Evolutionary conservation across 2,797 vertebrate genomes (phyloP), one percentile per base, ranked within the genome.

Genomic region (Podarcis siculus): DNA sequence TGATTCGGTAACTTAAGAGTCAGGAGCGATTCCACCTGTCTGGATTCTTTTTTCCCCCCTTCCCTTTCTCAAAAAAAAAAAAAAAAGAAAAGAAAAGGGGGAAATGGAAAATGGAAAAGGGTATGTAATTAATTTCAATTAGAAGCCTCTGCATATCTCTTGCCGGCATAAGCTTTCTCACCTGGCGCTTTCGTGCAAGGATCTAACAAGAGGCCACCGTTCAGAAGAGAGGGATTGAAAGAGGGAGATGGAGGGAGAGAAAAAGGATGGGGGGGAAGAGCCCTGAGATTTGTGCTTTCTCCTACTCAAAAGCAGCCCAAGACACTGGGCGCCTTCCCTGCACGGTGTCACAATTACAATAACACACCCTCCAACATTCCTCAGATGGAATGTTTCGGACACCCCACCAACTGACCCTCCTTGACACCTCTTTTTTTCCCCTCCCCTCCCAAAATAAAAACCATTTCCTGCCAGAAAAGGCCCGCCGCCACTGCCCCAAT

Each of bases 91-190:
- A 49, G 45, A 49, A 61, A 45, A 39, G 71, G 93, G 92, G 94
- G 90, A 95, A 96, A 96, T 95, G 92, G 95, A 96, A 96, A 97
- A 97, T 95, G 93, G 94, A 96, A 97, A 55, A 55, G 95, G 96
- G 97, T 97, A 97, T 97, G 93, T 95, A 96, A 97, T 97, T 97
- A 96, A 97, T 97, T 97, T 96, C 91, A 97, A 95, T 96, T 96
- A 96, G 90, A 95, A 95, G 89, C 84, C 82, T 94, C 84, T 17
- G 39, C 78, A 8, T 94, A 95, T 94, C 94, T 96, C 94, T 85
- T 93, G 86, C 89, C 89, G 81, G 77, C 90, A 85, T 94, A 92
- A 64, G 94, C 94, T 95, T 94, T 93, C 91, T 95, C 95, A 95
- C 93, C 92, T 94, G 93, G 91, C 83, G 79, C 0, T 83, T 73